phyloP scores from a whole-genome alignment of 2,113 vertebrate genomes.

The Columbina picui region DNA sequence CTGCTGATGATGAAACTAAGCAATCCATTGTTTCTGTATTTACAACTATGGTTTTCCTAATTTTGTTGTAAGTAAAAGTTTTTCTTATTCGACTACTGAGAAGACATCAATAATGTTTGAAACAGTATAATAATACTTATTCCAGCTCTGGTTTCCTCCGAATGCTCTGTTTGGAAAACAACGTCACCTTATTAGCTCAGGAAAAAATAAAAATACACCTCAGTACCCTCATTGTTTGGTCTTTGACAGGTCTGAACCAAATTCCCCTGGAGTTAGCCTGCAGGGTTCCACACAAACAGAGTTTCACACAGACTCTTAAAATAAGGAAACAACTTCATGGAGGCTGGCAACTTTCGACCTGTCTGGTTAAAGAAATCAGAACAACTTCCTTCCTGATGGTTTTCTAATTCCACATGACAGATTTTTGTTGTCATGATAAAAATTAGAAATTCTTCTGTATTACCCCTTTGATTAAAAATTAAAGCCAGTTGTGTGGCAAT shows the following conservation, averaged over 20 bases:
- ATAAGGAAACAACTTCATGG: conserved; percentile 19
- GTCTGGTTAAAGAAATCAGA: conserved; percentile 22
- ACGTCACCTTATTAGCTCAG: background rate
- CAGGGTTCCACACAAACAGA: conserved; percentile 59
- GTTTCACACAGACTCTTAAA: conserved; percentile 21
- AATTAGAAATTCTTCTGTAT: background rate
- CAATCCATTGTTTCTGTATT: background rate
- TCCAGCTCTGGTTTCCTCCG: background rate
- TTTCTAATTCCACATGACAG: background rate
- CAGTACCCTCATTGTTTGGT: conserved; percentile 18
- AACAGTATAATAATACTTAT: background rate
- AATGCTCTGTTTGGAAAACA: background rate
- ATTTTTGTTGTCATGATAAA: background rate
- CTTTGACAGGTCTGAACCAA: conserved; percentile 54
- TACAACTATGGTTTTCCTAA: background rate
- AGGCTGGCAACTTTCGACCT: background rate
- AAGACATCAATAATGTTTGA: background rate
- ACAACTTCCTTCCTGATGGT: background rate
- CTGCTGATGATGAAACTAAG: background rate
- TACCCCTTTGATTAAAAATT: background rate
- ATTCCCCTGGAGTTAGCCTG: conserved; percentile 65
- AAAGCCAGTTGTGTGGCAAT: background rate
- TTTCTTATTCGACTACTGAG: background rate
- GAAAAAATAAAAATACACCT: background rate
- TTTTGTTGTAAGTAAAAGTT: background rate